Conservation (phyloP, 2,113 vertebrate species). For the Oriolus oriolus region DNA sequence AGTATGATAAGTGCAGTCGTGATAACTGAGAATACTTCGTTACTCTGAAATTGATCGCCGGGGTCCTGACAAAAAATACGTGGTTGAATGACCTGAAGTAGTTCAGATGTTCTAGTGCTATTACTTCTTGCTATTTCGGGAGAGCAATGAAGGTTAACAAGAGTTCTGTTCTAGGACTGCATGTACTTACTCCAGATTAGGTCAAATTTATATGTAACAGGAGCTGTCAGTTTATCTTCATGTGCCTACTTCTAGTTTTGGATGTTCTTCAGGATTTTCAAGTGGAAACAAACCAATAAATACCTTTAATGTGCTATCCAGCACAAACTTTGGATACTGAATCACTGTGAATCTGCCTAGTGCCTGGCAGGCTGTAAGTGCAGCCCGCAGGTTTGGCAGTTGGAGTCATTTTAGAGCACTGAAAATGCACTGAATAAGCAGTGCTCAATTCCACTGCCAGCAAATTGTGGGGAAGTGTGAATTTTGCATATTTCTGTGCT, state of each 20-base stretch:
- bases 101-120: neutral
- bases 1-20: neutral
- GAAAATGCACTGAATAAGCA: neutral
- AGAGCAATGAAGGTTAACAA: neutral
- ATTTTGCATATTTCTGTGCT: neutral
- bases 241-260: neutral
- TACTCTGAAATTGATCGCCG: neutral
- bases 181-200: neutral
- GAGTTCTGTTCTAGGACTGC: neutral
- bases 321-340: neutral
- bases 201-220: neutral
- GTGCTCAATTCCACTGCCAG: neutral
- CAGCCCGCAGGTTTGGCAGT: neutral
- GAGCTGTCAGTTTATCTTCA: neutral
- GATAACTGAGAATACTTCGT: neutral
- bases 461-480: neutral
- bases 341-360: neutral
- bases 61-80: neutral
- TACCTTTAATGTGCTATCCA: neutral
- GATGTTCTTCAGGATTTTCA: neutral
- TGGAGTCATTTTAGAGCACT: neutral
- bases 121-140: neutral
- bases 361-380: neutral
- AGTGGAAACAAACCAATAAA: neutral
- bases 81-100: neutral